Percentiles rank a stretch among this genome's conserved stretches.
Conservation (phyloP, 1,140 invertebrate genomes). For the Scaptodrosophila lebanonensis region DNA sequence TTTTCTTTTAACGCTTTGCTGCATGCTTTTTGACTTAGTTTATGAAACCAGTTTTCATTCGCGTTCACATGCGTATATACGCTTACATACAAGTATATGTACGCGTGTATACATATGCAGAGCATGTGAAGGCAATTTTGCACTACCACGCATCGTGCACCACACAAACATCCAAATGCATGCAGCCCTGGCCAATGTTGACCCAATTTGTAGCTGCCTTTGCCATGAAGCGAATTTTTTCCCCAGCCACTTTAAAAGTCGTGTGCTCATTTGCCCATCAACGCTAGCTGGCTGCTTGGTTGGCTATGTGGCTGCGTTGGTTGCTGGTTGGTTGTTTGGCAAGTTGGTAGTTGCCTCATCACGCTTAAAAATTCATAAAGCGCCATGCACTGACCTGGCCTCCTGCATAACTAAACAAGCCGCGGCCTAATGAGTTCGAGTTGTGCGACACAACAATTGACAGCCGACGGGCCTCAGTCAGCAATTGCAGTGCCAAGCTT, state of each 20-base stretch:
- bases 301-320: too few species aligned
- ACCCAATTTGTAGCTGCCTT: too few species aligned
- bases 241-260: too few species aligned
- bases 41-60: too few species aligned
- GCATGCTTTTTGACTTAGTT: constrained; percentile 37
- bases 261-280: too few species aligned
- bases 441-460: constrained; percentile 64
- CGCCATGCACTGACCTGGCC: constrained; percentile 1
- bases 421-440: constrained; percentile 65
- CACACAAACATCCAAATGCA: not conserved
- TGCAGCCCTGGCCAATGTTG: not conserved
- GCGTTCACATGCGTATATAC: too few species aligned
- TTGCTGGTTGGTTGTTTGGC: too few species aligned
- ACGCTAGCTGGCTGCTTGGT: too few species aligned
- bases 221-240: not conserved
- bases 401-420: constrained; percentile 50
- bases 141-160: constrained; percentile 45
- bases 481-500: too few species aligned
- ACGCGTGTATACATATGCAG: too few species aligned
- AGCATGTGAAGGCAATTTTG: constrained; percentile 69
- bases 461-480: constrained; percentile 17
- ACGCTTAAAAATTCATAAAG: too few species aligned
- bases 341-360: not conserved
- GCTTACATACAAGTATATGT: too few species aligned
- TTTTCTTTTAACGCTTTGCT: constrained; percentile 61